Conservation (phyloP, 2,797 vertebrate species). For the Chelidonichthys spinosus region DNA sequence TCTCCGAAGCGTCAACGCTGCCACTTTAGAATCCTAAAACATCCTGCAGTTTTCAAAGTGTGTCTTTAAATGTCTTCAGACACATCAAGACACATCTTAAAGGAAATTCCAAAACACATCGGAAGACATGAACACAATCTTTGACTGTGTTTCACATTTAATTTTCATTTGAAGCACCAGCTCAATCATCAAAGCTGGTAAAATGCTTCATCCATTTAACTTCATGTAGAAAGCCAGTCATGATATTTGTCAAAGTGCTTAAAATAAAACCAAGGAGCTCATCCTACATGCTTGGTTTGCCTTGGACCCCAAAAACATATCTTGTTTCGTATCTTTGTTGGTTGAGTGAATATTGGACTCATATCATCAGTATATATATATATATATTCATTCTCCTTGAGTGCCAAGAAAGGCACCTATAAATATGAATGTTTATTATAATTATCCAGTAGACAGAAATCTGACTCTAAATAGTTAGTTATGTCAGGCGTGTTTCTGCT, state of each 20-base stretch:
- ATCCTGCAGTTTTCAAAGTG: slow-evolving; percentile 20
- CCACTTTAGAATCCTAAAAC: slow-evolving; percentile 33
- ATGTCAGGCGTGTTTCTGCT: not conserved
- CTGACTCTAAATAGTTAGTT: not conserved
- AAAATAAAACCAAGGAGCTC: not conserved
- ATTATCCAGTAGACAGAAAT: not conserved
- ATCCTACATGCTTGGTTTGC: not conserved
- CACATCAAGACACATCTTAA: slow-evolving; percentile 14
- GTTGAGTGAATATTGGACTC: not conserved
- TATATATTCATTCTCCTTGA: not conserved
- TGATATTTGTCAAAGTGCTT: not conserved
- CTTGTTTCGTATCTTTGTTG: not conserved
- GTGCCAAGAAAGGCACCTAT: too few species aligned
- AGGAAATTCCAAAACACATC: slow-evolving; percentile 10
- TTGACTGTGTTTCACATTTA: not conserved
- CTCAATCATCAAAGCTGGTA: not conserved
- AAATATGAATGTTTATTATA: too few species aligned
- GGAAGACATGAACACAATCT: not conserved
- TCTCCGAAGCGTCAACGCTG: slow-evolving; percentile 25
- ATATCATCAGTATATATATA: not conserved
- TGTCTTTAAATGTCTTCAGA: slow-evolving; percentile 1
- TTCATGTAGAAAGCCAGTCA: not conserved
- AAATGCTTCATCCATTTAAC: not conserved
- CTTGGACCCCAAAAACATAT: not conserved
- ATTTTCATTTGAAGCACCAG: slow-evolving; percentile 1